These are phyloP conservation scores for Phymatocera aterrima DNA, from an alignment of 2,888 invertebrate species.

Conservation along the genomic window DNA sequence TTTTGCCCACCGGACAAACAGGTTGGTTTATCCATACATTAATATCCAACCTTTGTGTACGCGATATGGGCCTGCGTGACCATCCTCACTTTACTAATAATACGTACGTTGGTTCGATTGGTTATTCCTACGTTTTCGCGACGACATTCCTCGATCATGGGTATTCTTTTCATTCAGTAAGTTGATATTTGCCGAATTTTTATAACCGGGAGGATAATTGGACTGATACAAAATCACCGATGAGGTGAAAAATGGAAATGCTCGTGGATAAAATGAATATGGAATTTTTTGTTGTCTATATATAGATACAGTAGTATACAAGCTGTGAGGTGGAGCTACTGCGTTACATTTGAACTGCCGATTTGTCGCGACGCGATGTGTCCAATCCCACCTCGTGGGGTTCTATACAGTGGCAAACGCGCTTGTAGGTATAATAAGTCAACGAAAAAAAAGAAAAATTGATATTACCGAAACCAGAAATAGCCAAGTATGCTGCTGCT, in stretches of 20 bases:
- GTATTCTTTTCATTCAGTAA: too few species aligned
- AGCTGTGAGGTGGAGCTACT: background rate
- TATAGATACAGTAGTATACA: background rate
- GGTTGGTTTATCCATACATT: background rate
- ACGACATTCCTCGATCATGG: constrained; percentile 4
- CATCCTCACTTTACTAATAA: background rate
- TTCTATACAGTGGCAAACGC: too few species aligned
- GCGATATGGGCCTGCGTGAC: too few species aligned
- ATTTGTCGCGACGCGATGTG: background rate
- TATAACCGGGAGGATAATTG: too few species aligned
- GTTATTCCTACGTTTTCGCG: background rate
- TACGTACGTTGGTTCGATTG: background rate
- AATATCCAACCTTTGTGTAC: too few species aligned
- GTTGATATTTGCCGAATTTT: too few species aligned
- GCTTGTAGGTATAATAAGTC: background rate
- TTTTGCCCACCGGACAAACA: constrained; percentile 23
- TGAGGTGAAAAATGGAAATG: background rate
- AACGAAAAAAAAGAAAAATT: constrained; percentile 33
- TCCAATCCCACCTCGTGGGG: too few species aligned
- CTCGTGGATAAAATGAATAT: background rate
- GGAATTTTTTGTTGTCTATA: background rate
- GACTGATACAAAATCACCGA: background rate
- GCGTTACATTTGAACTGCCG: background rate
- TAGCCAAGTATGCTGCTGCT: too few species aligned
- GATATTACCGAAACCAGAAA: constrained; percentile 54